Evolutionary conservation across 1,140 invertebrate species (phyloP).

Genomic region (Drosophila teissieri): DNA sequence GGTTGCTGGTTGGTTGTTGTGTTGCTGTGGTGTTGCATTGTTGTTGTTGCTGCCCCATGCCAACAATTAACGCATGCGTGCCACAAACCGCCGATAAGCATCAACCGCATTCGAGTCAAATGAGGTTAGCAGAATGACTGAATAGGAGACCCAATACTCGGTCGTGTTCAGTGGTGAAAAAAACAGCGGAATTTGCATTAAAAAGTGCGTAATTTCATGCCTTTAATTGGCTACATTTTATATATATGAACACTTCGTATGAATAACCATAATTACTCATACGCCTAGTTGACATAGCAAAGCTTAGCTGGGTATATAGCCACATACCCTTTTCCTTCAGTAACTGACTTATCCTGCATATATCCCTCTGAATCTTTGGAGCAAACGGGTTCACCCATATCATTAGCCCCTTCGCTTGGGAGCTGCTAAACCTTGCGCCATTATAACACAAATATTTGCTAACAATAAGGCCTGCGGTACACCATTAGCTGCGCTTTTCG

Average conservation of each 20-base stretch:
- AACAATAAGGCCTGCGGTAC: slow-evolving; percentile 76
- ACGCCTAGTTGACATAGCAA: not conserved
- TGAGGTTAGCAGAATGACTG: slow-evolving; percentile 44
- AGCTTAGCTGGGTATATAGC: not conserved
- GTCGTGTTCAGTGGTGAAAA: not conserved
- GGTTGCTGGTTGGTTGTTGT: slow-evolving; percentile 9
- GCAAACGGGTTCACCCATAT: slow-evolving; percentile 75
- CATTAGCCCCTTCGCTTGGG: slow-evolving; percentile 63
- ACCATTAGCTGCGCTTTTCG: slow-evolving; percentile 56
- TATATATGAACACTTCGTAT: not conserved
- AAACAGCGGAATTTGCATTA: not conserved
- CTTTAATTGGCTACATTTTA: not conserved
- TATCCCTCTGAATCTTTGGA: not conserved
- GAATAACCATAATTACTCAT: not conserved
- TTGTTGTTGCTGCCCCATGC: slow-evolving; percentile 51
- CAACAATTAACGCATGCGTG: slow-evolving; percentile 81
- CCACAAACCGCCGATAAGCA: slow-evolving; percentile 63
- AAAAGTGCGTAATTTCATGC: not conserved
- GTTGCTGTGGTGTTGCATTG: slow-evolving; percentile 12
- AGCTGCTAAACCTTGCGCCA: slow-evolving; percentile 69
- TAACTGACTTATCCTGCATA: not conserved
- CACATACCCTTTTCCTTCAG: not conserved
- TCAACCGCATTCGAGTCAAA: slow-evolving; percentile 47
- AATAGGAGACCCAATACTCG: slow-evolving; percentile 4
- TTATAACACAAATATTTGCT: slow-evolving; percentile 83